These are phyloP conservation scores for Porites rus DNA, from an alignment of 92 coral and sea anemone species.

Conservation along the genomic window DNA sequence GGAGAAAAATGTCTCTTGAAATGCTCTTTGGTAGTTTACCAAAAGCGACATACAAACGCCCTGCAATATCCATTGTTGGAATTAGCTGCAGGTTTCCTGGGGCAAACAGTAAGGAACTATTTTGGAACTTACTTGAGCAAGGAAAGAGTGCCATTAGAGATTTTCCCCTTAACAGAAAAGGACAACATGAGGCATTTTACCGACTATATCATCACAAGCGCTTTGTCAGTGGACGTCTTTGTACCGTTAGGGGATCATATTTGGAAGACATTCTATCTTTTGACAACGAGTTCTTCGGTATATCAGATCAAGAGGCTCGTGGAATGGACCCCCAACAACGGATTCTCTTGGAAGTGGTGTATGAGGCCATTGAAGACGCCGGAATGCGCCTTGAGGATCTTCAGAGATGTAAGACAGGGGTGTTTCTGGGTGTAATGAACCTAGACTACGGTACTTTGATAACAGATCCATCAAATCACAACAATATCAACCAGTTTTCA, in stretches of 20 bases:
- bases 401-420: conserved; percentile 80
- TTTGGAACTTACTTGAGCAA: conserved; percentile 73
- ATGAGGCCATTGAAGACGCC: conserved; percentile 92
- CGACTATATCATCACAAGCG: conserved; percentile 68
- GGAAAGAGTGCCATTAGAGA: conserved; percentile 60
- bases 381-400: conserved; percentile 82
- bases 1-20: neutral
- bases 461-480: conserved; percentile 38
- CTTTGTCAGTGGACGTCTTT: conserved; percentile 66
- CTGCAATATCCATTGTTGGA: conserved; percentile 70
- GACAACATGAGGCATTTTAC: conserved; percentile 42
- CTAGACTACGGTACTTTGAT: conserved; percentile 57
- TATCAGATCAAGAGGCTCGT: conserved; percentile 79
- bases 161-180: conserved; percentile 68
- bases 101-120: conserved; percentile 65
- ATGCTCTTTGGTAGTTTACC: neutral
- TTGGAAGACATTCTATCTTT: conserved; percentile 71
- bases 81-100: conserved; percentile 85
- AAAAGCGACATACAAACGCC: neutral
- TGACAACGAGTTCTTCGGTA: conserved; percentile 78
- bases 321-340: conserved; percentile 88
- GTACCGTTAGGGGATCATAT: conserved; percentile 71
- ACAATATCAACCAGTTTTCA: conserved; percentile 76
- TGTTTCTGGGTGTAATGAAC: conserved; percentile 87
- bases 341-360: conserved; percentile 77